Evolutionary conservation across 23 tunicate genomes (phyloP), one percentile per base, ranked within the genome.

Genomic region (Trididemnum clinides): DNA sequence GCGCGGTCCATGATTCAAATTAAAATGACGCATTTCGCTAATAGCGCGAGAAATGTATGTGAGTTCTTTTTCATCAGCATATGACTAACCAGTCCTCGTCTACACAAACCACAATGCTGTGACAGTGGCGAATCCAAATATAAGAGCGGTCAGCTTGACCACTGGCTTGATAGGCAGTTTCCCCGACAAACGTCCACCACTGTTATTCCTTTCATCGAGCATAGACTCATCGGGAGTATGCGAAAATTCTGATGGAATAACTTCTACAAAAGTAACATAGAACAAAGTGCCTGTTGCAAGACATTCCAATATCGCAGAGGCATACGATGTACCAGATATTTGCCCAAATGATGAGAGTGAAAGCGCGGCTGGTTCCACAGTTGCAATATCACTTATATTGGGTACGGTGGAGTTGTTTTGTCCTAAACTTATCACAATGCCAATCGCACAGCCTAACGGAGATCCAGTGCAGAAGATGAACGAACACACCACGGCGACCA

Each of bases 191-290:
- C 12, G 19, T 3, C 1, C n/a, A 15, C 39, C 22, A 0, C 50
- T 0, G 36, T n/a, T 51, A 5, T 54, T 33, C 1, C 7, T 32
- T 1, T 44, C 79, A 3, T 32, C 87, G 3, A 29, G 31, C 28
- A 31, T 59, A 50, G 65, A 76, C 44, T 78, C 79, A 3, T 72
- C 50, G 36, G 72, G 1, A 31, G 69, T 44, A 66, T 92, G 97
- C 20, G 92, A 70, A 71, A 92, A 92, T 44, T 92, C 97, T 28
- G 51, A 23, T 2, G 97, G 97, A 34, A 92, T 84, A 27, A 92
- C 97, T 50, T 92, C 97, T 7, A 92, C 70, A 57, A 92, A 92
- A 71, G 97, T 92, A 37, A 92, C 88, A 38, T 92, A 92, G 1
- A 92, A 44, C 84, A 92, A 92, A 1, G 97, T 92, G 5, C 97